These are phyloP conservation scores for Globicephala melas DNA, from an alignment of 2,113 vertebrate species.

Conservation along the genomic window DNA sequence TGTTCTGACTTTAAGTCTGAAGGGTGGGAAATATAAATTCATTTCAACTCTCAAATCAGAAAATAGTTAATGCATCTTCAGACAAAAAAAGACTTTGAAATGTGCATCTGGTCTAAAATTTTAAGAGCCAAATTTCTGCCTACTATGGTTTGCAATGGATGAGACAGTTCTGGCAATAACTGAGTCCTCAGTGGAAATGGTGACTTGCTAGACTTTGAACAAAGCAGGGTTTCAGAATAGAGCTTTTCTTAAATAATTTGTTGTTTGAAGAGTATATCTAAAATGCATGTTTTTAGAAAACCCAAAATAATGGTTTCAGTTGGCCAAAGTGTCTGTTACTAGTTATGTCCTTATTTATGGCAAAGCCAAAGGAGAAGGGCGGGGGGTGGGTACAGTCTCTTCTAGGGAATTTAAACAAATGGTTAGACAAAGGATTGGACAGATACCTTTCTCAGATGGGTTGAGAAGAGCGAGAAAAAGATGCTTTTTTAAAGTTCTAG, in stretches of 20 bases:
- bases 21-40: not conserved
- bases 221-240: not conserved
- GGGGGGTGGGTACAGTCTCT: not conserved
- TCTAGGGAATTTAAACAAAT: not conserved
- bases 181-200: not conserved
- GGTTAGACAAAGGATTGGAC: not conserved
- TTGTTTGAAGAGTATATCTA: not conserved
- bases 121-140: not conserved
- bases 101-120: not conserved
- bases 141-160: not conserved
- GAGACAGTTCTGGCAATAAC: not conserved
- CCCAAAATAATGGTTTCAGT: not conserved
- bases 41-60: not conserved
- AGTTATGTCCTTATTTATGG: not conserved
- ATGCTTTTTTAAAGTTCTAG: not conserved
- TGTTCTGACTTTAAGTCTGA: not conserved
- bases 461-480: not conserved
- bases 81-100: not conserved
- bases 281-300: not conserved
- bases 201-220: not conserved
- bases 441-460: not conserved
- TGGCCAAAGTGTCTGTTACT: not conserved
- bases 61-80: not conserved
- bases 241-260: not conserved
- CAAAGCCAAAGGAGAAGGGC: not conserved